phyloP scores from a whole-genome alignment of 2,888 invertebrate genomes.

The Myopa testacea region DNA sequence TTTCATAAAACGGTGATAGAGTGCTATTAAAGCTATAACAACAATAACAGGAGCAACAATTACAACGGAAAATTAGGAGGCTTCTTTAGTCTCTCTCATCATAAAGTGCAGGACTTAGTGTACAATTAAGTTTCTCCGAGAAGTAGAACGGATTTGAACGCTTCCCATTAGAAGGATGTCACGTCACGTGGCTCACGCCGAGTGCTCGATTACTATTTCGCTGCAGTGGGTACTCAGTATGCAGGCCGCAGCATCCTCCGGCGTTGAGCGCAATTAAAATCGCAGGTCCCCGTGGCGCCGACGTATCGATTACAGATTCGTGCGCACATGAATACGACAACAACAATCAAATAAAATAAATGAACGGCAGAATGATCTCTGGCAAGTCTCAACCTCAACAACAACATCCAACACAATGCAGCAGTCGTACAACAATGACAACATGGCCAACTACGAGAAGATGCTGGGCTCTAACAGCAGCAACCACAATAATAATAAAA shows the following conservation, averaged over 20 bases:
- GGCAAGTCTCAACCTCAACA: conserved; percentile 2
- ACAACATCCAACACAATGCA: not conserved
- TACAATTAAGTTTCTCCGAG: too few species aligned
- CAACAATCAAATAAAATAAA: not conserved
- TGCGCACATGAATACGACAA: not conserved
- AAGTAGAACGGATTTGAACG: too few species aligned
- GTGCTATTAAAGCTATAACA: too few species aligned
- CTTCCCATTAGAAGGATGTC: not conserved
- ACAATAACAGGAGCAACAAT: too few species aligned
- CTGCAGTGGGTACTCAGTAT: not conserved
- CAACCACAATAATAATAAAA: not conserved
- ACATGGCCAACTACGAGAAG: not conserved
- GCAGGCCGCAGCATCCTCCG: not conserved
- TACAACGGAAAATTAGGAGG: too few species aligned
- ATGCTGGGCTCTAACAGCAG: not conserved
- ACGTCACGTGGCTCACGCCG: not conserved
- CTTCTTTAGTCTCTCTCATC: too few species aligned
- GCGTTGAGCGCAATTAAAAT: not conserved
- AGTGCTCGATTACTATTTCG: not conserved
- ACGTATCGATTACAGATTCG: not conserved
- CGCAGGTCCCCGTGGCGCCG: conserved; percentile 1
- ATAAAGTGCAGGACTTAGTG: too few species aligned
- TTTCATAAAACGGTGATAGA: too few species aligned
- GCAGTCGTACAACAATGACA: not conserved
- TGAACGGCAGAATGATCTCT: not conserved